These are phyloP conservation scores for Acipenser oxyrinchus DNA, from an alignment of 2,797 vertebrate genomes.

Conservation along the genomic window DNA sequence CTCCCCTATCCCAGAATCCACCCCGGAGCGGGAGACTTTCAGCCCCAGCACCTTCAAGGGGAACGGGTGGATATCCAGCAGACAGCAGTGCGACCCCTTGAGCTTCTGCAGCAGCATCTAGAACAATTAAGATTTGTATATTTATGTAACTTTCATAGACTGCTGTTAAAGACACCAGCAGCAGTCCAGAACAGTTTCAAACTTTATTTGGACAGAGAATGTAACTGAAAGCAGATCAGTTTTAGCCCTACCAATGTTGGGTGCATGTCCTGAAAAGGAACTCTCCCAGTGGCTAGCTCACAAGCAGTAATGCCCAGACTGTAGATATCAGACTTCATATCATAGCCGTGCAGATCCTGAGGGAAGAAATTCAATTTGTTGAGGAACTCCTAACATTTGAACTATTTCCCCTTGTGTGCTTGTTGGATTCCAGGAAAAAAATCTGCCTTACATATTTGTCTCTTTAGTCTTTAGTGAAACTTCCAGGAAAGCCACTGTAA, in stretches of 20 bases:
- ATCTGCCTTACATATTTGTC: too few species aligned
- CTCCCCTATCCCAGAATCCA: constrained; percentile 92
- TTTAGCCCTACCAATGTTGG: constrained; percentile 76
- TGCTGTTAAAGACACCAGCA: too few species aligned
- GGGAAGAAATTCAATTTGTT: constrained; percentile 17
- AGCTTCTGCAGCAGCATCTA: constrained; percentile 96
- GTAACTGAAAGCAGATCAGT: not conserved
- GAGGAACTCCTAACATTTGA: too few species aligned
- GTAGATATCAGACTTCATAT: constrained; percentile 96
- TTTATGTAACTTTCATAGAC: too few species aligned
- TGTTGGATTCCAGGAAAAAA: too few species aligned
- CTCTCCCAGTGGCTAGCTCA: constrained; percentile 87
- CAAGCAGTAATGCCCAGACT: constrained; percentile 91
- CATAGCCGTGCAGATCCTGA: constrained; percentile 91
- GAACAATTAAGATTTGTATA: not conserved
- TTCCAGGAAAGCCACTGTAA: not conserved
- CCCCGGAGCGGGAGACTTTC: constrained; percentile 83
- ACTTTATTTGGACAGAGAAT: not conserved
- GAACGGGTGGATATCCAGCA: constrained; percentile 71
- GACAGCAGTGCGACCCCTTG: constrained; percentile 77
- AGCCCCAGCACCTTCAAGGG: constrained; percentile 75
- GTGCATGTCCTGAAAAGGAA: constrained; percentile 91
- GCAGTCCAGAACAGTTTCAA: not conserved
- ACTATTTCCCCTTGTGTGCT: too few species aligned
- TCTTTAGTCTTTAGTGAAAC: too few species aligned